These are phyloP conservation scores for Zonitis immaculata DNA, from an alignment of 2,888 invertebrate genomes.

Conservation along the genomic window DNA sequence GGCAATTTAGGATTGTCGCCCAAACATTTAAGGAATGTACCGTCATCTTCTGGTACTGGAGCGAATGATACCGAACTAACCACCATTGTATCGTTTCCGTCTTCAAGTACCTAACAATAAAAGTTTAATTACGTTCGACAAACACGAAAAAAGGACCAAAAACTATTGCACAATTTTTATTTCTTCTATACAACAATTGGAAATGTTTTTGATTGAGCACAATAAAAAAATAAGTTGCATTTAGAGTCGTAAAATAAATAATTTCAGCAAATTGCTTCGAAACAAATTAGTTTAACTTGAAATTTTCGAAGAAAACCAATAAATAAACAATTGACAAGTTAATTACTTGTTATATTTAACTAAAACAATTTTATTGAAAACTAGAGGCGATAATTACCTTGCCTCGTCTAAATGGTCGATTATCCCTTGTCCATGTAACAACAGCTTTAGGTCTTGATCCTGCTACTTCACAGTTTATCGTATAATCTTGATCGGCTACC, in stretches of 20 bases:
- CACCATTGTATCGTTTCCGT: conserved; percentile 67
- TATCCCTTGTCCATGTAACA: conserved; percentile 80
- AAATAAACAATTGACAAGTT: background rate
- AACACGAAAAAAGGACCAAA: too few relatives aligned
- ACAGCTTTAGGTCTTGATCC: conserved; percentile 84
- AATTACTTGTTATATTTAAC: background rate
- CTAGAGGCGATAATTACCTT: conserved; percentile 53
- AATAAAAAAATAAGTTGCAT: too few relatives aligned
- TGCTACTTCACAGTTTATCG: conserved; percentile 73
- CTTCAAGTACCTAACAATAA: conserved; percentile 55
- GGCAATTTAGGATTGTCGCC: conserved; percentile 78
- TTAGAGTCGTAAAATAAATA: too few relatives aligned
- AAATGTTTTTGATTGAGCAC: too few relatives aligned
- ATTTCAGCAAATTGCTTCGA: too few relatives aligned
- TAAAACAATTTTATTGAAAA: background rate
- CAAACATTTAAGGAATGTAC: conserved; percentile 76
- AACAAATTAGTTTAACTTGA: too few relatives aligned
- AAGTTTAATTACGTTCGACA: too few relatives aligned
- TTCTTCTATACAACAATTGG: too few relatives aligned
- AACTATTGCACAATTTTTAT: too few relatives aligned
- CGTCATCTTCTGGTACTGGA: conserved; percentile 80
- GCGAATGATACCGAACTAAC: conserved; percentile 74
- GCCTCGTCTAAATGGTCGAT: conserved; percentile 69
- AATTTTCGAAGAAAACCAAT: too few relatives aligned
- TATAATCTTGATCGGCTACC: conserved; percentile 74